These are phyloP conservation scores for Bombus confusus DNA, from an alignment of 1,140 invertebrate genomes.

Conservation along the genomic window DNA sequence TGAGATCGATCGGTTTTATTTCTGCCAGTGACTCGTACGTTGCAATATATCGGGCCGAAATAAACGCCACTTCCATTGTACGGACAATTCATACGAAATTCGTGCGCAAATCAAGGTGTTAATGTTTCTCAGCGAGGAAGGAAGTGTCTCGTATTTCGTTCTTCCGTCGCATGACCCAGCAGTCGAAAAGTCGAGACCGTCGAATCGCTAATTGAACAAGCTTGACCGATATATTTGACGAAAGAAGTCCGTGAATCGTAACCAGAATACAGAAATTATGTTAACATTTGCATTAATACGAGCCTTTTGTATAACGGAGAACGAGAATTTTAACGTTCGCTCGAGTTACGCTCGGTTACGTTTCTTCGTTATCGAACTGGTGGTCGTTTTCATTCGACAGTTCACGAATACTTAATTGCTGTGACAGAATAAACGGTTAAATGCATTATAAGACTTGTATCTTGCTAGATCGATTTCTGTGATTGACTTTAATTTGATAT, in stretches of 20 bases:
- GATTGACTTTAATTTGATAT: neutral
- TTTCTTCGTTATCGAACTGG: neutral
- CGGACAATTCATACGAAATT: neutral
- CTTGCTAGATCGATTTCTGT: neutral
- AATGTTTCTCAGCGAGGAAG: neutral
- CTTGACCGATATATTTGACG: slow-evolving; percentile 21
- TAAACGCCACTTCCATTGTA: neutral
- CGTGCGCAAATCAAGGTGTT: neutral
- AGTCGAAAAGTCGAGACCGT: slow-evolving; percentile 15
- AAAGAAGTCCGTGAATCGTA: slow-evolving; percentile 10
- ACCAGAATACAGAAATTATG: slow-evolving; percentile 4
- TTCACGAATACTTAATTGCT: neutral
- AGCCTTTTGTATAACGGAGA: neutral
- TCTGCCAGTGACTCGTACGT: neutral
- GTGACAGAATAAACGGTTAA: neutral
- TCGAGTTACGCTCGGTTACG: neutral
- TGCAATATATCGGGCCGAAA: too few species aligned
- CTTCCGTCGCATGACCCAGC: neutral
- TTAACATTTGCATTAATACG: neutral
- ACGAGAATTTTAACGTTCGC: neutral
- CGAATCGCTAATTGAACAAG: slow-evolving; percentile 31
- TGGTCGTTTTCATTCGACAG: neutral
- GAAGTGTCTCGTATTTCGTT: slow-evolving; percentile 20
- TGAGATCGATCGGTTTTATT: neutral
- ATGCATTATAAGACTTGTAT: neutral